A percentile compares a stretch with the other conserved stretches of the same genome.
phyloP scores from a whole-genome alignment of 2,797 vertebrate genomes.

The Cynodonichthys magdalenae region DNA sequence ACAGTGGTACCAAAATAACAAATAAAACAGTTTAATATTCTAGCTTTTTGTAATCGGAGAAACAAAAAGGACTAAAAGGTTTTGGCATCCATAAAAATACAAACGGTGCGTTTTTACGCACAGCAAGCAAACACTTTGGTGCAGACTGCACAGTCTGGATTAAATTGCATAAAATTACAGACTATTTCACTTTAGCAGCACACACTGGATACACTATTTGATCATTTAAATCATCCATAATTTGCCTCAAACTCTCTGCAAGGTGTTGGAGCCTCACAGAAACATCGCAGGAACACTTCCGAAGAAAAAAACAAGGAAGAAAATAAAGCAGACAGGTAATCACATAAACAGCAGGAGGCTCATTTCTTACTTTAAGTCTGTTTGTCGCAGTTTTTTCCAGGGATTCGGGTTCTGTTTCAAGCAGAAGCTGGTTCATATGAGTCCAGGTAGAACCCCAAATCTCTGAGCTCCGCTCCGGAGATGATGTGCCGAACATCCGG shows the following conservation, averaged over 20 bases:
- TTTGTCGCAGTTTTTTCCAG: conserved; percentile 26
- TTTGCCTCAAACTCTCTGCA: conserved; percentile 7
- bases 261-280: not conserved
- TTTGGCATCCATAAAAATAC: conserved; percentile 4
- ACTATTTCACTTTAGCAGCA: too few relatives aligned
- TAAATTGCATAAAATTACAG: too few relatives aligned
- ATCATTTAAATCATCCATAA: too few relatives aligned
- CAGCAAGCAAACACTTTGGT: not conserved
- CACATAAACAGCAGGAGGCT: not conserved
- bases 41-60: not conserved
- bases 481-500: conserved; percentile 62
- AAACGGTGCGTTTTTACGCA: conserved; percentile 39
- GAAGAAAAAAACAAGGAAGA: not conserved
- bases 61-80: not conserved
- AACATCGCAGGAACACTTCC: not conserved
- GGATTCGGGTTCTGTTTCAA: conserved; percentile 25
- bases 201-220: not conserved
- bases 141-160: not conserved
- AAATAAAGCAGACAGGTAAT: not conserved
- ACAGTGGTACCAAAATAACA: too few relatives aligned
- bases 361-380: conserved; percentile 49
- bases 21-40: too few relatives aligned
- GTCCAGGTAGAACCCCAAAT: conserved; percentile 32
- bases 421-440: conserved; percentile 36
- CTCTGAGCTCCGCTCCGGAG: conserved; percentile 49